These are phyloP conservation scores for Idaea dimidiata DNA, from an alignment of 2,888 invertebrate species.

Conservation along the genomic window DNA sequence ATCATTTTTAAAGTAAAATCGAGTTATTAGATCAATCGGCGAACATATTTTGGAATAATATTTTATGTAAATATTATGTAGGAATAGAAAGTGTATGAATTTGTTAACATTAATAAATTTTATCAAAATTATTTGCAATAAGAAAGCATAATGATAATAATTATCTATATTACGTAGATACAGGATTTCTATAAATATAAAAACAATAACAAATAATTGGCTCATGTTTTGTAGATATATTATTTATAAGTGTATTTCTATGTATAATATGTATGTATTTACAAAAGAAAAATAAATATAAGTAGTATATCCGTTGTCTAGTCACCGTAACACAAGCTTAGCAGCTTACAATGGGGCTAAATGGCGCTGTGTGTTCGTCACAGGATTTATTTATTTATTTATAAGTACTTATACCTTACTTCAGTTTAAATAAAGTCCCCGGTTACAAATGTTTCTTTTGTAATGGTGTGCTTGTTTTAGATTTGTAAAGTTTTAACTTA, in stretches of 20 bases:
- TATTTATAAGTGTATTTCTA: neutral
- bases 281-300: no score
- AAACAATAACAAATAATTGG: neutral
- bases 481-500: constrained; percentile 4
- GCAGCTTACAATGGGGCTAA: no score
- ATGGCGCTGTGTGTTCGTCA: no score
- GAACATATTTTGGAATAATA: constrained; percentile 64
- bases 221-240: constrained; percentile 1
- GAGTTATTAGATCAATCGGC: constrained; percentile 30
- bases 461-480: neutral
- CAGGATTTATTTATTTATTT: no score
- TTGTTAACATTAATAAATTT: constrained; percentile 65
- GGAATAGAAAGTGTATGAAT: constrained; percentile 55
- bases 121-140: constrained; percentile 50
- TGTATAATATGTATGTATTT: no score
- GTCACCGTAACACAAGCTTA: no score
- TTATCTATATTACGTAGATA: constrained; percentile 19
- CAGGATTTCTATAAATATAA: neutral
- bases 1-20: neutral
- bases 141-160: constrained; percentile 10
- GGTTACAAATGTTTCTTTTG: neutral
- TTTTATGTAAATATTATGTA: constrained; percentile 66
- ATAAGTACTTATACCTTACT: neutral
- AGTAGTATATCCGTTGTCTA: no score
- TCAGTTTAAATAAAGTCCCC: neutral